phyloP scores from a whole-genome alignment of 2,797 vertebrate genomes.

The Dendrocincla tyrannina region DNA sequence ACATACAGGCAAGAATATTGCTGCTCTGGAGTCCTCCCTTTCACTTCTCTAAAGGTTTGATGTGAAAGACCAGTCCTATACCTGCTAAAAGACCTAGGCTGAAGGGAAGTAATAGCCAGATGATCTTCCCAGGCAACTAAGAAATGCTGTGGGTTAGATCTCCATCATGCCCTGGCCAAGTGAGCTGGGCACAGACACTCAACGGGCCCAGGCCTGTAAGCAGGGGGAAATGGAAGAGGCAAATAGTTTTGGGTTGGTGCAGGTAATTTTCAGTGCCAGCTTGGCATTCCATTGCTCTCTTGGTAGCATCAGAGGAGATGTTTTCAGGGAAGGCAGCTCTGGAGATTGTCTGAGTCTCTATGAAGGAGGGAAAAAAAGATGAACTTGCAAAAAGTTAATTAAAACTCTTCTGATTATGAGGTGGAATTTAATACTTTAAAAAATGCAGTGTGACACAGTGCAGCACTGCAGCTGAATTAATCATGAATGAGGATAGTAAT shows the following conservation, averaged over 20 bases:
- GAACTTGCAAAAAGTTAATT: conserved; percentile 77
- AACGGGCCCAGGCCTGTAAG: not conserved
- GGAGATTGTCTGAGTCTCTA: conserved; percentile 49
- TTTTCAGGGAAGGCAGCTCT: conserved; percentile 16
- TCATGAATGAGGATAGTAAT: conserved; percentile 74
- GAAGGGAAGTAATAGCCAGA: not conserved
- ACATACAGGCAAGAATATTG: not conserved
- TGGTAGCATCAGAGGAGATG: not conserved
- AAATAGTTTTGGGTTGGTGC: not conserved
- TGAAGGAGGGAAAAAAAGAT: conserved; percentile 12
- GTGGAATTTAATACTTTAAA: conserved; percentile 74
- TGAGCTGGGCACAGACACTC: not conserved
- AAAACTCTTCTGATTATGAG: conserved; percentile 73
- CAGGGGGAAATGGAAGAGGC: not conserved
- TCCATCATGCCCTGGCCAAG: not conserved
- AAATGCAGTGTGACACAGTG: conserved; percentile 72
- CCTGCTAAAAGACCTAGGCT: not conserved
- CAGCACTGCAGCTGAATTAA: conserved; percentile 75
- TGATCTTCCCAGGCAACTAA: not conserved
- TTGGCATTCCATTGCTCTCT: fast-evolving
- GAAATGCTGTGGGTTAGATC: not conserved
- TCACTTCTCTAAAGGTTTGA: not conserved
- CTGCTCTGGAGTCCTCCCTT: not conserved
- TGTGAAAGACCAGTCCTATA: not conserved
- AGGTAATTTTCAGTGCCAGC: not conserved